These are phyloP conservation scores for Drosophila repletoides DNA, from an alignment of 1,140 invertebrate species.

Conservation along the genomic window DNA sequence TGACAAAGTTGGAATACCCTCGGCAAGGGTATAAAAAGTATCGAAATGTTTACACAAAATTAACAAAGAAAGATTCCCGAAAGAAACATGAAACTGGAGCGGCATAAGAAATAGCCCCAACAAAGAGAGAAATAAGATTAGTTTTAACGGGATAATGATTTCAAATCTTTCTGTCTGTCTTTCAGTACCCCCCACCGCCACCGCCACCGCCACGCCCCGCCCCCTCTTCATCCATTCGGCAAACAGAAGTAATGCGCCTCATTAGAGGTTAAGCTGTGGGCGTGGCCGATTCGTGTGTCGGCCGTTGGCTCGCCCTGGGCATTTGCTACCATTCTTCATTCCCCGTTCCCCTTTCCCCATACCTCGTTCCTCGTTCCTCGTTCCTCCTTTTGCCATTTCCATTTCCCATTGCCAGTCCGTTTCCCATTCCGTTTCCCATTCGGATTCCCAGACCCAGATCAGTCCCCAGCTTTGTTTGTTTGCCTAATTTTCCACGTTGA, in stretches of 20 bases:
- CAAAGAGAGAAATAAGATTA: conserved; percentile 55
- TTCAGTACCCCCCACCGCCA: neutral
- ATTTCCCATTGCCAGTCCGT: conserved; percentile 18
- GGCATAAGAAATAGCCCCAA: neutral
- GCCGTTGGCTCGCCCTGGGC: conserved; percentile 14
- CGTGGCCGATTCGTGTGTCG: conserved; percentile 23
- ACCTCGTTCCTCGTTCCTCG: neutral
- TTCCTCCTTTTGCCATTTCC: conserved; percentile 1
- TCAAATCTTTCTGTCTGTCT: conserved; percentile 63
- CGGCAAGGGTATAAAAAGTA: too few species aligned
- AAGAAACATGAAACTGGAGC: neutral
- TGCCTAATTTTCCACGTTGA: conserved; percentile 80
- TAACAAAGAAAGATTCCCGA: too few species aligned
- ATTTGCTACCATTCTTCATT: conserved; percentile 8
- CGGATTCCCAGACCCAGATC: neutral
- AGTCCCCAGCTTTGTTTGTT: conserved; percentile 69
- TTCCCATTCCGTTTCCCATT: neutral
- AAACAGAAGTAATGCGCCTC: conserved; percentile 72
- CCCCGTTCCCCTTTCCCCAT: neutral
- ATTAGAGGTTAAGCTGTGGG: conserved; percentile 69
- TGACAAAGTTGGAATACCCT: too few species aligned
- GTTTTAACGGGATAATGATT: conserved; percentile 76
- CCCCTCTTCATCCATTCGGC: neutral
- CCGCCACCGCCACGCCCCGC: neutral
- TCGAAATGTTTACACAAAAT: too few species aligned